Evolutionary conservation across 2,797 vertebrate genomes (phyloP), one percentile per base, ranked within the genome.

Genomic region (Rhinogobio ventralis): DNA sequence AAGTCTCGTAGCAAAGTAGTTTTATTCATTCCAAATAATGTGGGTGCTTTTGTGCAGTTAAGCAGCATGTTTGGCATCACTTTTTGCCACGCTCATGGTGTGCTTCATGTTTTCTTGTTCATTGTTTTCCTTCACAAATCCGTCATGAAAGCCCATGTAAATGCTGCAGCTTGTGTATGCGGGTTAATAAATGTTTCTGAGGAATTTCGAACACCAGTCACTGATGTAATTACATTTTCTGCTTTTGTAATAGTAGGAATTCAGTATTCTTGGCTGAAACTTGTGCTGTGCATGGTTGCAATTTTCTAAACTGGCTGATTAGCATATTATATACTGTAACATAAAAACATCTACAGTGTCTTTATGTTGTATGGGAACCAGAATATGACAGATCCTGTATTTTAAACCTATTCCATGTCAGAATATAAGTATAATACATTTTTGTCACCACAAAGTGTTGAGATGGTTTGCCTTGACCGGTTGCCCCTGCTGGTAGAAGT

Each of bases 191-290:
- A 79, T 77, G 86, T 57, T 62, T 67, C 49, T 66, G 82, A 66
- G 72, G 87, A 88, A 86, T 87, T 87, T 87, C 46, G 64, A 90
- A 86, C 82, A 85, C 55, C 81, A 85, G 85, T 85, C 85, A 46
- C 80, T 86, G 82, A 86, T 88, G 84, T 89, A 89, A 89, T 88
- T 90, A 79, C 76, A 85, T 89, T 88, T 85, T 79, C 15, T 80
- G 60, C 67, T 62, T 64, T 74, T 81, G 84, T 73, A 62, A 67
- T 62, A 69, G 51, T 55, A 75, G n/a, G 78, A 64, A 20, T 66
- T 64, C 77, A 57, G 85, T 71, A 81, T 87, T 84, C 80, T 86
- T 84, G 57, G 87, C 80, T 73, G 39, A 78, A 46, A 53, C 53
- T 66, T 66, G 9, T 68, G 64, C 66, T 28, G 83, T 80, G 86